phyloP scores from a whole-genome alignment of 1,140 invertebrate genomes.

The Drosophila kepulauana region DNA sequence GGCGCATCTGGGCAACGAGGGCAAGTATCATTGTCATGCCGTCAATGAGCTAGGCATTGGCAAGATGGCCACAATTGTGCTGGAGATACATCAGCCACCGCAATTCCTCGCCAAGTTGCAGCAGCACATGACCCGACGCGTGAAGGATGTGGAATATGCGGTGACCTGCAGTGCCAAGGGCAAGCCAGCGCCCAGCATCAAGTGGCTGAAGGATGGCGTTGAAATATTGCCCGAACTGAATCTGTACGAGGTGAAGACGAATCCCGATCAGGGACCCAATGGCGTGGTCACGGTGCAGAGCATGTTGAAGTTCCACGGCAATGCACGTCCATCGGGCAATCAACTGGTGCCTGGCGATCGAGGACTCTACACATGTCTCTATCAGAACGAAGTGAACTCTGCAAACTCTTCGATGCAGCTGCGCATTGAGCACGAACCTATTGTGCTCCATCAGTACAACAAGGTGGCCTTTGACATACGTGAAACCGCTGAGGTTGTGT shows the following conservation, averaged over 20 bases:
- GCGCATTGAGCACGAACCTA: constrained; percentile 95
- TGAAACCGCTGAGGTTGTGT: constrained; percentile 93
- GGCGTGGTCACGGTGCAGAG: constrained; percentile 93
- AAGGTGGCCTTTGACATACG: constrained; percentile 95
- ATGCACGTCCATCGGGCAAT: constrained; percentile 90
- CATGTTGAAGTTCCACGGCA: constrained; percentile 92
- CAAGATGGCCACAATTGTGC: constrained; percentile 91
- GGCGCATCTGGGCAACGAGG: constrained; percentile 93
- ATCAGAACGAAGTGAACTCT: constrained; percentile 95
- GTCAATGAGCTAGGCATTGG: constrained; percentile 95
- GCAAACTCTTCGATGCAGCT: constrained; percentile 95
- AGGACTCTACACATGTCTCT: constrained; percentile 94
- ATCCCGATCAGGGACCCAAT: constrained; percentile 90
- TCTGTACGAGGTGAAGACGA: constrained; percentile 92
- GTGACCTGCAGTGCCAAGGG: constrained; percentile 94
- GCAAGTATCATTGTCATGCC: constrained; percentile 95
- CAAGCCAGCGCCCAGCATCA: constrained; percentile 93
- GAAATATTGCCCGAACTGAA: constrained; percentile 91
- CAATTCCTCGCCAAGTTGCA: constrained; percentile 93
- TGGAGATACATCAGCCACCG: constrained; percentile 95
- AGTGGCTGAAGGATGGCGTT: constrained; percentile 94
- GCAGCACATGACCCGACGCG: constrained; percentile 91
- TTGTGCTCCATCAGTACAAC: constrained; percentile 93
- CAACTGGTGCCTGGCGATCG: constrained; percentile 93
- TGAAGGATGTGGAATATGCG: constrained; percentile 92